Conservation (phyloP, 2,888 invertebrate genomes). For the Lochmaea crataegi region DNA sequence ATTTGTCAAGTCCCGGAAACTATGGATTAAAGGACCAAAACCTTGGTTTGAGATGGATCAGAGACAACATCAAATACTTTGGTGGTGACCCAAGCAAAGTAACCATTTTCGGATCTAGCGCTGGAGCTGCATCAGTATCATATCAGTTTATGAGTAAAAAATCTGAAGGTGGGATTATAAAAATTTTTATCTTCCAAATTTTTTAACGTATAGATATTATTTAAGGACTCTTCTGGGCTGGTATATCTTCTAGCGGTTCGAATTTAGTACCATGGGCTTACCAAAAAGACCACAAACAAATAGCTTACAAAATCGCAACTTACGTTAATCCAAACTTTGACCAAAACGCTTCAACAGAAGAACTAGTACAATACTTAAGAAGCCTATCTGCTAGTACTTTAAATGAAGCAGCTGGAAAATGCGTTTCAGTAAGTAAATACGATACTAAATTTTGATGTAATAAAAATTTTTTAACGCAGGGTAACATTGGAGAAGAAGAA, state of each 20-base stretch:
- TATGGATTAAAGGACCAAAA: slow-evolving; percentile 46
- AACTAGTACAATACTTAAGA: slow-evolving; percentile 39
- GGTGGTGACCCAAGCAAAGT: slow-evolving; percentile 33
- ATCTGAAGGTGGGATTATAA: slow-evolving; percentile 27
- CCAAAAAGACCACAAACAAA: slow-evolving; percentile 42
- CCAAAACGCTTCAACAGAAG: slow-evolving; percentile 18
- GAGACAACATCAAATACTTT: slow-evolving; percentile 32
- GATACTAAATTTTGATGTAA: too few relatives aligned
- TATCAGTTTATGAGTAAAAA: slow-evolving; percentile 27
- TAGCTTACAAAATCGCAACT: slow-evolving; percentile 25
- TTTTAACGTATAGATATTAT: background rate
- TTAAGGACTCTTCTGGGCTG: slow-evolving; percentile 45
- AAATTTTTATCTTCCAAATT: too few relatives aligned
- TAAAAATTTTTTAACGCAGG: slow-evolving; percentile 4
- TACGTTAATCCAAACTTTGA: slow-evolving; percentile 15
- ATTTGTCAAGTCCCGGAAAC: slow-evolving; percentile 44
- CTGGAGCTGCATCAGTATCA: slow-evolving; percentile 22
- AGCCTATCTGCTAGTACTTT: slow-evolving; percentile 32
- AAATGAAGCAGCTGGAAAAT: slow-evolving; percentile 24
- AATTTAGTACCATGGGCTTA: slow-evolving; percentile 48
- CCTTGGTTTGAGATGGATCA: slow-evolving; percentile 39
- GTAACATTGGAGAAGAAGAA: slow-evolving; percentile 44
- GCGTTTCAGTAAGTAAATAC: slow-evolving; percentile 13
- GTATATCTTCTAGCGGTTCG: slow-evolving; percentile 49
- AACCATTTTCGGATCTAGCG: slow-evolving; percentile 34